Conservation (phyloP, 2,113 vertebrate genomes). For the Bubalus kerabau region DNA sequence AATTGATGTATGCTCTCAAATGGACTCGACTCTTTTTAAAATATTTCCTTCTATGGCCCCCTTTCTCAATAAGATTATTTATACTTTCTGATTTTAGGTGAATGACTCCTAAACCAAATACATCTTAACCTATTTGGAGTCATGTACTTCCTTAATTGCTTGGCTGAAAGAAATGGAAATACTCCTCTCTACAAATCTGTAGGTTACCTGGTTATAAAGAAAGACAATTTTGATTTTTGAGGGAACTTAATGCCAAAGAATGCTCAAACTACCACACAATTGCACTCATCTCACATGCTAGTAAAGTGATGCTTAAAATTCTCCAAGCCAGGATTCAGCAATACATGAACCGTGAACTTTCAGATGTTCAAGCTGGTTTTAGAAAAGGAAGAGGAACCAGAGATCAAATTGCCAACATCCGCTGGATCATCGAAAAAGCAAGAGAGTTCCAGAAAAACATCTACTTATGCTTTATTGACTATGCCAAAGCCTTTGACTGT, state of each 20-base stretch:
- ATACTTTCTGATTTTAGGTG: background rate
- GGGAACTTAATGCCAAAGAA: background rate
- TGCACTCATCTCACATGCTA: too few species aligned
- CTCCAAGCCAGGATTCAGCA: too few species aligned
- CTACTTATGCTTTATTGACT: too few species aligned
- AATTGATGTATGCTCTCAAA: background rate
- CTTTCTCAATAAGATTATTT: background rate
- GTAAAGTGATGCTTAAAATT: too few species aligned
- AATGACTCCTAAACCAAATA: background rate
- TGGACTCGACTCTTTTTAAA: background rate
- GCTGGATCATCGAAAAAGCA: too few species aligned
- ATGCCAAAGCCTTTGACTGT: too few species aligned
- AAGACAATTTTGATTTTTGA: background rate
- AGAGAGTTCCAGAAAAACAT: too few species aligned
- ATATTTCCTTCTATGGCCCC: background rate
- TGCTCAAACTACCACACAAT: too few species aligned
- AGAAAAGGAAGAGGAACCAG: too few species aligned
- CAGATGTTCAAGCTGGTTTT: too few species aligned
- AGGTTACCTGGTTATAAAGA: background rate
- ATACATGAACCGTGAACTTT: too few species aligned
- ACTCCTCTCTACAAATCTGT: background rate
- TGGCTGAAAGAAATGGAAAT: conserved; percentile 35
- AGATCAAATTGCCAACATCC: too few species aligned
- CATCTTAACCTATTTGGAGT: background rate
- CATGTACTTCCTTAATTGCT: background rate